A percentile compares a stretch with the other conserved stretches of the same genome.
Conservation (phyloP, 2,888 invertebrate species). For the Plagodis dolabraria region DNA sequence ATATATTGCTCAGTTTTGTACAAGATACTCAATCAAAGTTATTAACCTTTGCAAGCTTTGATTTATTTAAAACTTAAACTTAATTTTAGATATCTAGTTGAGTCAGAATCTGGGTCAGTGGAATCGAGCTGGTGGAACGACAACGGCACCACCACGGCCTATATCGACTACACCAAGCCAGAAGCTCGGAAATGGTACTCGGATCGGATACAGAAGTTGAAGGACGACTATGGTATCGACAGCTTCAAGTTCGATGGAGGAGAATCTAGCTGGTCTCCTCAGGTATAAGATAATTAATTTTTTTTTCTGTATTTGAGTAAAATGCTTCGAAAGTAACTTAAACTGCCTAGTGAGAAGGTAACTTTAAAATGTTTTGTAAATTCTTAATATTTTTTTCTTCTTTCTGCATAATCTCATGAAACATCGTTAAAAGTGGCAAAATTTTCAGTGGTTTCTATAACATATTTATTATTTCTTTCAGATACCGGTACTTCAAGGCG, state of each 20-base stretch:
- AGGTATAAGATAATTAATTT: slow-evolving; percentile 53
- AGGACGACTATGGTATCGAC: slow-evolving; percentile 86
- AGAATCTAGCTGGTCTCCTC: slow-evolving; percentile 88
- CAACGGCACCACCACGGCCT: slow-evolving; percentile 78
- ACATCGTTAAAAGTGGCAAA: too few relatives aligned
- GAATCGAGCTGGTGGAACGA: slow-evolving; percentile 84
- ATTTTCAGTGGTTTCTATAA: background rate
- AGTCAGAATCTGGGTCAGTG: slow-evolving; percentile 73
- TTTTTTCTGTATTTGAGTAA: background rate
- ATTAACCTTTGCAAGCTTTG: too few relatives aligned
- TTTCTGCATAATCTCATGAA: too few relatives aligned
- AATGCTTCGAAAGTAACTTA: too few relatives aligned
- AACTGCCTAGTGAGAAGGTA: too few relatives aligned
- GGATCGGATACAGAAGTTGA: slow-evolving; percentile 76
- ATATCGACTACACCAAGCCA: slow-evolving; percentile 90
- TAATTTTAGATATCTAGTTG: slow-evolving; percentile 71
- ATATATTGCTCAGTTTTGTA: too few relatives aligned
- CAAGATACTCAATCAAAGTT: too few relatives aligned
- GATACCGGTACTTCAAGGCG: slow-evolving; percentile 72
- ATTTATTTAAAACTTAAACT: background rate
- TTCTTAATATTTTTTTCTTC: too few relatives aligned
- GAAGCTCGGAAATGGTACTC: slow-evolving; percentile 87
- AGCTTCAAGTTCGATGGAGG: slow-evolving; percentile 94
- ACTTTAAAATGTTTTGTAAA: too few relatives aligned
- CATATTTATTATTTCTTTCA: slow-evolving; percentile 40